phyloP scores from a whole-genome alignment of 2,113 vertebrate genomes.

The Trochalopteron elliotii region DNA sequence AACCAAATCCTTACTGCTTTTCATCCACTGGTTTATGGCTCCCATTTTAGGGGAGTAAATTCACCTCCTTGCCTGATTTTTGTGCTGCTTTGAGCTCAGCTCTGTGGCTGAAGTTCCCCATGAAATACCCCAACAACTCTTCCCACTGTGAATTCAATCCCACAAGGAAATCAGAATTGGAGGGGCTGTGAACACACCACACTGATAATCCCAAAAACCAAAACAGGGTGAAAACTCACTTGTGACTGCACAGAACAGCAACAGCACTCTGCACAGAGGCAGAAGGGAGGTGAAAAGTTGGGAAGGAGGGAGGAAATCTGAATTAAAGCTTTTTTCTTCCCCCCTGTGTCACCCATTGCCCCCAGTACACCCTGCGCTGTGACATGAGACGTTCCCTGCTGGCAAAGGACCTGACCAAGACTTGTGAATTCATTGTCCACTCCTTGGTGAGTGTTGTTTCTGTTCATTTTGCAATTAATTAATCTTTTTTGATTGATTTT shows the following conservation, averaged over 20 bases:
- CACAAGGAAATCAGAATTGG: neutral
- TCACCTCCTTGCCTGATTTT: neutral
- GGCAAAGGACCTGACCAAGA: constrained; percentile 94
- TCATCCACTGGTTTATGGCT: neutral
- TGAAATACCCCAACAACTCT: neutral
- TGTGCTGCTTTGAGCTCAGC: neutral
- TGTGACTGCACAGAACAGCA: neutral
- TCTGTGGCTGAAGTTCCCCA: neutral
- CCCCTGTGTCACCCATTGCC: neutral
- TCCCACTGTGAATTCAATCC: neutral
- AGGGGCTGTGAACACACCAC: neutral
- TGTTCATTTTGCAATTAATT: neutral
- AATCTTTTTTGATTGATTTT: accelerated
- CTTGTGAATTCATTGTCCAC: constrained; percentile 95
- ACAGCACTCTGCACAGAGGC: neutral
- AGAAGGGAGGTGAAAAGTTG: neutral
- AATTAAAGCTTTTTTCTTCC: neutral
- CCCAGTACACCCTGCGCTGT: constrained; percentile 91
- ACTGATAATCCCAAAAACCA: neutral
- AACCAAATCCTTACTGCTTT: neutral
- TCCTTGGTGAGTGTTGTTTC: constrained; percentile 77
- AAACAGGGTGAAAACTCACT: neutral
- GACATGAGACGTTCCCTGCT: constrained; percentile 91
- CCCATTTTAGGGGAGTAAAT: neutral
- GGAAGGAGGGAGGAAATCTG: neutral